Percentiles rank a stretch among this genome's conserved stretches.
Evolutionary conservation across 2,797 vertebrate genomes (phyloP).

Genomic region (Todus mexicanus): DNA sequence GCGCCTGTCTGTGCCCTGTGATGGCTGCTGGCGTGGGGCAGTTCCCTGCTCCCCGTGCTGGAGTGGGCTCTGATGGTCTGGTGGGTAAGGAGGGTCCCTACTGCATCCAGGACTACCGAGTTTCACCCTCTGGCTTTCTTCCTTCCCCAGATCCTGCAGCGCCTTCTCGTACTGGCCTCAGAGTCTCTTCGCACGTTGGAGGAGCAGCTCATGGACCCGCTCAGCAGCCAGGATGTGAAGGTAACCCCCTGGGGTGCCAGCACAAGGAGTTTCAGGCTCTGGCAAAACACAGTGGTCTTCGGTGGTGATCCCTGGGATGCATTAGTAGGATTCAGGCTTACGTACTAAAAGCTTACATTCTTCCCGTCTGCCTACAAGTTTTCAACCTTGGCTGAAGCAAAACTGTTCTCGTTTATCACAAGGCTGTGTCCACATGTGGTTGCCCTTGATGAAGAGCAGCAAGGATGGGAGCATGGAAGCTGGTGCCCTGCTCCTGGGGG

Average conservation of each 20-base stretch:
- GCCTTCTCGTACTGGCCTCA: slow-evolving; percentile 81
- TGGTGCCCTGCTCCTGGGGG: background rate
- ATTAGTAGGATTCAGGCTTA: background rate
- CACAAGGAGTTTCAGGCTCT: background rate
- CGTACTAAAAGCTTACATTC: no score
- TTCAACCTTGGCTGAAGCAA: no score
- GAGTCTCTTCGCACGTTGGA: slow-evolving; percentile 86
- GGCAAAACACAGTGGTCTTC: background rate
- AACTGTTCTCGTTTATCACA: no score
- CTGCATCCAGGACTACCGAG: background rate
- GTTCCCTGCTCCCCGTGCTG: background rate
- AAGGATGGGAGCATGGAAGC: background rate
- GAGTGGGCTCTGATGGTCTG: accelerated
- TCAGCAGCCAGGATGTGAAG: slow-evolving; percentile 82
- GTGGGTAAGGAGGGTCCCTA: accelerated
- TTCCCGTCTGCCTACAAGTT: no score
- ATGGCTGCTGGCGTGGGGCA: background rate
- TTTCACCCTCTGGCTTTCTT: background rate
- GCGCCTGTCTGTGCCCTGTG: accelerated
- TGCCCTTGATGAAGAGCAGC: background rate
- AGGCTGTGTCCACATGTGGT: background rate
- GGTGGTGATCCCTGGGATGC: background rate
- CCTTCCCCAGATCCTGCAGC: slow-evolving; percentile 85
- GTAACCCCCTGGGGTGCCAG: slow-evolving; percentile 52
- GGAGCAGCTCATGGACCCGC: slow-evolving; percentile 81